A percentile compares a stretch with the other conserved stretches of the same genome.
Evolutionary conservation across 2,113 vertebrate genomes (phyloP).

Genomic region (Grammomys dolichurus): DNA sequence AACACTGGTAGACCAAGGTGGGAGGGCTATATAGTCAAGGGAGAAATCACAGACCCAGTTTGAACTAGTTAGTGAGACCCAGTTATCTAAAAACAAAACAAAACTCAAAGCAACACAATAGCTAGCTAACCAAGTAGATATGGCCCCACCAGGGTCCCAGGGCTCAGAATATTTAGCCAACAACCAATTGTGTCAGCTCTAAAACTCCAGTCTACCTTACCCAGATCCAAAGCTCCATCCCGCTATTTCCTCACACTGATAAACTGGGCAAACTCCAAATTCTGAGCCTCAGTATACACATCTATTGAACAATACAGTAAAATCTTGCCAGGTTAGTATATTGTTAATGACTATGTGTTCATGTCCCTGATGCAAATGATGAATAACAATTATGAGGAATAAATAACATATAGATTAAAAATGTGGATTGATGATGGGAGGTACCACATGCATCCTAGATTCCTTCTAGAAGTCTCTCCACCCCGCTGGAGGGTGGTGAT

Average conservation of each 20-base stretch:
- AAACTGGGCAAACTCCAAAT: fast-evolving
- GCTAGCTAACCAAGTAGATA: not conserved
- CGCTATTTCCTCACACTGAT: fast-evolving
- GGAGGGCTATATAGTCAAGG: not conserved
- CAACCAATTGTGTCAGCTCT: not conserved
- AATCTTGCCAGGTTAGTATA: not conserved
- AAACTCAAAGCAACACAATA: not conserved
- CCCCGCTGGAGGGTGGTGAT: too few relatives aligned
- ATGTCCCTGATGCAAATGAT: not conserved
- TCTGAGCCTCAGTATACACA: not conserved
- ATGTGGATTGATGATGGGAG: fast-evolving
- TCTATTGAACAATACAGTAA: not conserved
- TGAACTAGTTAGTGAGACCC: not conserved
- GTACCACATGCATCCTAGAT: fast-evolving
- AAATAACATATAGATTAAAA: not conserved
- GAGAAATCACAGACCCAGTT: not conserved
- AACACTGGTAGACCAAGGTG: not conserved
- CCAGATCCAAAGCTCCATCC: not conserved
- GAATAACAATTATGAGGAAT: not conserved
- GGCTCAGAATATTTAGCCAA: not conserved
- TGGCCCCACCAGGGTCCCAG: not conserved
- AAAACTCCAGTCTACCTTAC: not conserved
- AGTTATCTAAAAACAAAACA: not conserved
- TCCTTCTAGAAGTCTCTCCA: too few relatives aligned
- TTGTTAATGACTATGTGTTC: not conserved